Base-by-base conservation (phyloP, 2,888 invertebrate genomes). In the Tetranychus piercei region DNA sequence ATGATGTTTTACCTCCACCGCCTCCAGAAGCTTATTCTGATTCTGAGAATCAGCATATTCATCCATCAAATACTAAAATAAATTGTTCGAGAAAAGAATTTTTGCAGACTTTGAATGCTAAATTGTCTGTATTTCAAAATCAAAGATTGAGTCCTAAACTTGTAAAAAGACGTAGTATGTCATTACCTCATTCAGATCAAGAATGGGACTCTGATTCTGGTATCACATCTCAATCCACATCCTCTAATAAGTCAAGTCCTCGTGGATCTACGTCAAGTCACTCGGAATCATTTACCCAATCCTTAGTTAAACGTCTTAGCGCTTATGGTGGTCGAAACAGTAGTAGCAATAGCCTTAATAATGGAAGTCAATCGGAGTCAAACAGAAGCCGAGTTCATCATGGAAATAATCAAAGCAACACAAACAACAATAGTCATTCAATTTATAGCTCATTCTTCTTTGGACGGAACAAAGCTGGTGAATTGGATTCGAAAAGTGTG, bases 61-160 rank as follows among this genome's bases (percentile, higher is more conserved):
- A 23, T 23, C 74, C 64, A 67, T 67, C 70, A 44, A 73, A 76
- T 34, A 76, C 75, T 74, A 73, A 72, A 45, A 75, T 76, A 11
- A 74, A 72, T 5, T 74, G 74, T 67, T 73, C 75, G 15, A 70
- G 74, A 55, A 44, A 74, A 45, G 75, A 76, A 55, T 76, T 76
- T 43, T 70, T 76, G 70, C 76, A 76, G 64, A 77, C 77, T 15
- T 76, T 79, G 1, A 91, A 91, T 79, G 90, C 90, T 18, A 91
- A 90, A 80, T 83, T 92, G 80, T 86, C 88, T 73, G 78, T 79
- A 71, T 78, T 77, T 23, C 78, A 78, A 20, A 77, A 76, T 70
- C 74, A 74, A 55, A 74, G 73, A 11, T 72, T 69, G n/a, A 75
- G 71, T 65, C 71, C 72, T n/a, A 71, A 71, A 44, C 23, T 75